phyloP scores from a whole-genome alignment of 1,140 invertebrate genomes.

The Drosophila dunni region DNA sequence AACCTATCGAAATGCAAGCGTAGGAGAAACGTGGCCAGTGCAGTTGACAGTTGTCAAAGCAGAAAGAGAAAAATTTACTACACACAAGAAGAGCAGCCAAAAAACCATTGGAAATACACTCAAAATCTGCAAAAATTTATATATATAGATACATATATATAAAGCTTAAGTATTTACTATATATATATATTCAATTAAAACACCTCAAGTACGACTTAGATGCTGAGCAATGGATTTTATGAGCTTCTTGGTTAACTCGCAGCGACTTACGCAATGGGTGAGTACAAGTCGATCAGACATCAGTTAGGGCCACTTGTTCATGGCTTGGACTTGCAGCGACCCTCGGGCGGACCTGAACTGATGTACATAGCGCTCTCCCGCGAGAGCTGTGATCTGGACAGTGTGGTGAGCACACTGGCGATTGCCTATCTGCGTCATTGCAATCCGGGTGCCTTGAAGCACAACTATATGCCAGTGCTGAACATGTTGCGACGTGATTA shows the following conservation, averaged over 20 bases:
- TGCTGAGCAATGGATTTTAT: constrained; percentile 37
- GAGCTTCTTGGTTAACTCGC: constrained; percentile 33
- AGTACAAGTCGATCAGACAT: constrained; percentile 13
- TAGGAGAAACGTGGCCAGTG: too few relatives aligned
- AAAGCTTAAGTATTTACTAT: background rate
- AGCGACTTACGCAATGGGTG: constrained; percentile 38
- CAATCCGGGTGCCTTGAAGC: constrained; percentile 14
- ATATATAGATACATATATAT: background rate
- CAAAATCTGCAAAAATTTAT: too few relatives aligned
- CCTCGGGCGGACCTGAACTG: constrained; percentile 12
- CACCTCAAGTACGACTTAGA: background rate
- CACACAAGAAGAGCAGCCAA: background rate
- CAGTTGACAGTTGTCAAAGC: too few relatives aligned
- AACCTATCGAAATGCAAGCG: too few relatives aligned
- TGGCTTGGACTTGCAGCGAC: constrained; percentile 31
- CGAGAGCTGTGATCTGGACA: constrained; percentile 90
- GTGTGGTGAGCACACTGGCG: constrained; percentile 85
- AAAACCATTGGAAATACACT: too few relatives aligned
- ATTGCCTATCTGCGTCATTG: constrained; percentile 60
- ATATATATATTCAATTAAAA: background rate
- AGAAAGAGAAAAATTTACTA: background rate
- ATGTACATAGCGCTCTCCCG: constrained; percentile 87
- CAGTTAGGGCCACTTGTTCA: background rate
- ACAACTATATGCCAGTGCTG: constrained; percentile 86
- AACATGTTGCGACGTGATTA: constrained; percentile 88